Conservation (phyloP, 2,113 vertebrate genomes). For the Callocephalon fimbriatum region DNA sequence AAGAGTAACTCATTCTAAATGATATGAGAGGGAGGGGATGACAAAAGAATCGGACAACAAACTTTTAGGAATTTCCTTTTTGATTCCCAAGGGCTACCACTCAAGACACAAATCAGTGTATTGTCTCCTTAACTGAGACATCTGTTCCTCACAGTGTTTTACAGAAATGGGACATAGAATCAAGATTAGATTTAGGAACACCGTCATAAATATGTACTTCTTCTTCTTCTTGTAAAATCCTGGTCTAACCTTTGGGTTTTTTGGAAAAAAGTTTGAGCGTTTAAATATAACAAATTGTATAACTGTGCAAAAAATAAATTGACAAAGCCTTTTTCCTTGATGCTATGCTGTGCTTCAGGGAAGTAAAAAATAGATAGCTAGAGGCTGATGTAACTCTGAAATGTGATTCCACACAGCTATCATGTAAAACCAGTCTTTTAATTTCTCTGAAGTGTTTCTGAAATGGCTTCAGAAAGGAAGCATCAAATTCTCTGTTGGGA, state of each 20-base stretch:
- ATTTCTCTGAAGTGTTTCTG: not conserved
- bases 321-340: not conserved
- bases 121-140: not conserved
- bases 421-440: not conserved
- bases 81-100: not conserved
- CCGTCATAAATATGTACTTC: not conserved
- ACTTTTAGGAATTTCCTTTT: not conserved
- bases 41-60: not conserved
- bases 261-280: not conserved
- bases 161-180: not conserved
- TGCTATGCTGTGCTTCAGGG: not conserved
- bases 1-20: not conserved
- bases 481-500: not conserved
- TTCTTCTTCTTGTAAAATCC: not conserved
- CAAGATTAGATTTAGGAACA: not conserved
- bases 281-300: not conserved
- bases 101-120: not conserved
- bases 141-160: not conserved
- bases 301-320: not conserved
- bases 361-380: not conserved
- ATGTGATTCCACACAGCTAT: not conserved
- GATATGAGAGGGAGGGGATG: not conserved
- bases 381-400: not conserved
- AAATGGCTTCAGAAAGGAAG: not conserved
- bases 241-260: not conserved